phyloP scores from a whole-genome alignment of 2,113 vertebrate species.

The Laterallus jamaicensis region DNA sequence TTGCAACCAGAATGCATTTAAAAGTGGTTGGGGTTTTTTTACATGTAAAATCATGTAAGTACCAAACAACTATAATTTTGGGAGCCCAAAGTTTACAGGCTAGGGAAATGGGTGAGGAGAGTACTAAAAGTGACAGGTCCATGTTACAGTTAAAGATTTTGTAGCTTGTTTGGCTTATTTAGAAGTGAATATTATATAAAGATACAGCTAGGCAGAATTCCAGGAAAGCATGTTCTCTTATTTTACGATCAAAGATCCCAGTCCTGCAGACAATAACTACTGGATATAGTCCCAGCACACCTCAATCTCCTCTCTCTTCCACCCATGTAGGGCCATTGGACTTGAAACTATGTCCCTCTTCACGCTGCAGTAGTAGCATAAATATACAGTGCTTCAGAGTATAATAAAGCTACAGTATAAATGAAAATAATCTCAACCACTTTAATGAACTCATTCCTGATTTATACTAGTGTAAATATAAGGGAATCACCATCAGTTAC shows the following conservation, averaged over 20 bases:
- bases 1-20: not conserved
- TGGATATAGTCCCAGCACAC: not conserved
- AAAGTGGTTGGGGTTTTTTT: not conserved
- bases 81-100: not conserved
- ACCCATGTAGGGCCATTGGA: not conserved
- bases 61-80: not conserved
- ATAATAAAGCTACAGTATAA: not conserved
- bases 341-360: not conserved
- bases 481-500: not conserved
- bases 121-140: not conserved
- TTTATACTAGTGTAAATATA: not conserved
- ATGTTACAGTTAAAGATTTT: constrained; percentile 8
- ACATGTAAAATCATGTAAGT: not conserved
- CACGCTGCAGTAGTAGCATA: not conserved
- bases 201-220: not conserved
- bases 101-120: not conserved
- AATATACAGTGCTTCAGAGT: not conserved
- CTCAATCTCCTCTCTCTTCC: not conserved
- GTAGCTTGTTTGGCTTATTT: not conserved
- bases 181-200: constrained; percentile 3
- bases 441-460: not conserved
- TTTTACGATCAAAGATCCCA: not conserved
- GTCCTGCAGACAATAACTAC: not conserved
- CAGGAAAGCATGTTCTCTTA: constrained; percentile 4
- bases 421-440: not conserved